Evolutionary conservation across 2,888 invertebrate species (phyloP), one percentile per base, ranked within the genome.

Genomic region (Koerneria pararmatus): DNA sequence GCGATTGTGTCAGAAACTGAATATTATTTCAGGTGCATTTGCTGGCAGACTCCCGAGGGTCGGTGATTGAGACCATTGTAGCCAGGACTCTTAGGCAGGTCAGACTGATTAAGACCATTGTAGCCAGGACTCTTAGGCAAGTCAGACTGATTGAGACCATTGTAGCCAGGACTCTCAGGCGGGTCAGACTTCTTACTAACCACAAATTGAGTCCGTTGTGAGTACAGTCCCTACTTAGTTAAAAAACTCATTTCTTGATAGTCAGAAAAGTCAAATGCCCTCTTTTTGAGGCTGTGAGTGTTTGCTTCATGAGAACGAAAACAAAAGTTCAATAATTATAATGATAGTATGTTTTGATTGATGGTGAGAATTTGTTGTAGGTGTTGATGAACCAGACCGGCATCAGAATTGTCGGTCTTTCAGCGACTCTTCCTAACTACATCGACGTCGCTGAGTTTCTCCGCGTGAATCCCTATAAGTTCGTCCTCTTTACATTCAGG

Each of bases 391-490:
- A 84, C 37, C 86, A 87, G 79, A 84, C 83, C 51, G 94, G 95
- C 91, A 95, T 98, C 67, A 88, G 98, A 59, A 95, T 99, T 71
- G 91, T 99, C 57, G 82, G 82, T 41, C 71, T 81, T 32, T 81
- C 97, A 0, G 98, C 98, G 11, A 98, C 98, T 0, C 85, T 99
- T 71, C 98, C 98, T 1, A 98, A 98, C 85, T 99, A 98, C 84
- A 85, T 92, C 3, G 97, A 99, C 85, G 95, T 98, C 32, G 94
- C 97, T 1, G 87, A 88, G 74, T 99, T 99, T 84, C 87, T 99
- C 15, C 87, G 92, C 22, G 98, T 99, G 0, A 95, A 95, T 85
- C 91, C 92, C 0, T 88, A 90, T 83, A 82, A 80, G n/a, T 64
- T 5, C 37, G 64, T 22, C 11, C 8, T 56, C 5, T 27, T 8